Conservation (phyloP, 2,888 invertebrate species). For the Notodonta dromedarius region DNA sequence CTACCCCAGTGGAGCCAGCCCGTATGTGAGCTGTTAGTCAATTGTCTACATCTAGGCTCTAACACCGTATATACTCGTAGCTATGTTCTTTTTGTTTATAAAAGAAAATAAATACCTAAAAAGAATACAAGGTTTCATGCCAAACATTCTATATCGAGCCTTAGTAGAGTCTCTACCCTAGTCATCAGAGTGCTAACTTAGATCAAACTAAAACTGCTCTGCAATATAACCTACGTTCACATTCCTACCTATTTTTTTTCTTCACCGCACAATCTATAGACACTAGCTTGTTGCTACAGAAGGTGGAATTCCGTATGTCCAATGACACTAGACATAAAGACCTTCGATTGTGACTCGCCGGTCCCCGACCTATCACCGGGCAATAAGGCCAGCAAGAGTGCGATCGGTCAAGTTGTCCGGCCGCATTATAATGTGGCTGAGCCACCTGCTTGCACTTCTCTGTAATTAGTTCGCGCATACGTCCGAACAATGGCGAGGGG, state of each 20-base stretch:
- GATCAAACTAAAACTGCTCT: no score
- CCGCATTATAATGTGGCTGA: slow-evolving; percentile 32
- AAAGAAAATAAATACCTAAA: no score
- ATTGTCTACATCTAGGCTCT: no score
- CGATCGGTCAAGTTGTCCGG: slow-evolving; percentile 26
- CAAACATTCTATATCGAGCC: no score
- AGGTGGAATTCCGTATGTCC: slow-evolving; percentile 2
- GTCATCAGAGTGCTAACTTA: no score
- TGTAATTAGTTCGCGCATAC: slow-evolving; percentile 27
- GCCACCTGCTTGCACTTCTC: slow-evolving; percentile 39
- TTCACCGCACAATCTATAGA: background rate
- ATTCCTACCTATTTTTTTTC: background rate
- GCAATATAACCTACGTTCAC: no score
- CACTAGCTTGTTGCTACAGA: background rate
- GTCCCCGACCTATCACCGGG: slow-evolving; percentile 39
- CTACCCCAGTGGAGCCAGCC: no score
- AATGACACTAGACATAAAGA: background rate
- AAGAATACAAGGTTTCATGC: no score
- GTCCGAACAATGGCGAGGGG: slow-evolving; percentile 25
- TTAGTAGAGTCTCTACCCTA: no score
- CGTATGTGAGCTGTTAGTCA: no score
- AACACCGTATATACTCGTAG: no score
- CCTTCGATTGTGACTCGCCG: slow-evolving; percentile 38
- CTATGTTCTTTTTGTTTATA: no score
- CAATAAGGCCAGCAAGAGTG: slow-evolving; percentile 30